Evolutionary conservation across 2,797 vertebrate genomes (phyloP), one percentile per base, ranked within the genome.

Genomic region (Parotocinclus haroldoi): DNA sequence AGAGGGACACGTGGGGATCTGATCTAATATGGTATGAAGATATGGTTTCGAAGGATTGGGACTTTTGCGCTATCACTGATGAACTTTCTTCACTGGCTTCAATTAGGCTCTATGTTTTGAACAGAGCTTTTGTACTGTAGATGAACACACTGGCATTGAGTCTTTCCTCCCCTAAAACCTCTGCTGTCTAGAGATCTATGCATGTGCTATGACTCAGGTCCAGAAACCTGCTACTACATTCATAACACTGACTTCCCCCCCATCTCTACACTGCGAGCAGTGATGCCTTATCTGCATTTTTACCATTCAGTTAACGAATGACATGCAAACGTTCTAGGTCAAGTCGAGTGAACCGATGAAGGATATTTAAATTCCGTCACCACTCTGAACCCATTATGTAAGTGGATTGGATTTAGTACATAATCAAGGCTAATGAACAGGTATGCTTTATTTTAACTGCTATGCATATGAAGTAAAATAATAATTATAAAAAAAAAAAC

Each of bases 241-340:
- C 89, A 88, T 86, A 91, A 91, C 91, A 93, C 88, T 90, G 90
- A 91, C 91, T 82, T 83, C 84, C 91, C 84, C 91, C 27, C 92
- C 89, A 93, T 91, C 84, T 70, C 54, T 90, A 89, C 92, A 92
- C 94, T 95, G 94, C 94, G 92, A 95, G 92, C 96, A 96, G 94
- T 94, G 93, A 96, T 95, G 96, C 96, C 96, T 98, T 98, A 97
- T 91, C 94, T 94, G 89, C 89, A 89, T 91, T 89, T 91, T 89
- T 27, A 27, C 91, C 83, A 83, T 89, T 88, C 83, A 84, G 86
- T 84, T 87, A 74, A 85, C 80, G 80, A 83, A 72, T 75, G 64
- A 85, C 84, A 77, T 80, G 83, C 58, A 66, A 84, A 83, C 76
- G 16, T 72, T 17, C 45, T 67, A 77, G 82, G 27, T 82, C 88